These are phyloP conservation scores for Plestiodon gilberti DNA, from an alignment of 2,113 vertebrate genomes.

Conservation along the genomic window DNA sequence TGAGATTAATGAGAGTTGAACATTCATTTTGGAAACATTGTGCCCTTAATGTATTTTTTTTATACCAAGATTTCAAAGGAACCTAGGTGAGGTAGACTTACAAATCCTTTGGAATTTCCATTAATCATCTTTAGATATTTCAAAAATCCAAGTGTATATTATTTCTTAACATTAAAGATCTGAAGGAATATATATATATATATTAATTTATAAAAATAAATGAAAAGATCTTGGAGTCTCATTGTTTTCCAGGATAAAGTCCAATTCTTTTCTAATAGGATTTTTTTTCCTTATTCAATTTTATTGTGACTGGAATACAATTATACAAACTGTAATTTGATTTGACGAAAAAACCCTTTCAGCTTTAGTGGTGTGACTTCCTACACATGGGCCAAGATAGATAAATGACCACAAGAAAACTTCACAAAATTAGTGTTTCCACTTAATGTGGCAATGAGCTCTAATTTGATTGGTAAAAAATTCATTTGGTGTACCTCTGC, in stretches of 20 bases:
- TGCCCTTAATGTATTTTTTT: background rate
- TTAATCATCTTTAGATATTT: background rate
- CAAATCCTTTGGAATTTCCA: background rate
- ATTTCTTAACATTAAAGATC: background rate
- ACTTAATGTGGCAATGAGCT: slow-evolving; percentile 84
- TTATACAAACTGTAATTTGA: slow-evolving; percentile 81
- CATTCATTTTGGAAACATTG: background rate
- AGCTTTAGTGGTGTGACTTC: slow-evolving; percentile 72
- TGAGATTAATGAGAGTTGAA: background rate
- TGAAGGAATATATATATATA: slow-evolving; percentile 27
- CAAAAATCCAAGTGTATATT: background rate
- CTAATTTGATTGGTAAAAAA: slow-evolving; percentile 90
- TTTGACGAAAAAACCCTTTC: slow-evolving; percentile 75
- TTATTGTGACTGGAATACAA: slow-evolving; percentile 74
- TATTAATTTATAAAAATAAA: slow-evolving; percentile 31
- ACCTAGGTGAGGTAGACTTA: fast-evolving
- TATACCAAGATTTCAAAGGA: slow-evolving; percentile 3
- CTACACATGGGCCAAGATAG: slow-evolving; percentile 71
- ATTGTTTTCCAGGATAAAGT: slow-evolving; percentile 65
- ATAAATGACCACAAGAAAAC: slow-evolving; percentile 87
- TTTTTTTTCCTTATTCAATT: slow-evolving; percentile 77
- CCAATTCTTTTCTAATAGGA: slow-evolving; percentile 71
- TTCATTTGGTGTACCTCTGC: slow-evolving; percentile 88
- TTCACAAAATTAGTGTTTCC: slow-evolving; percentile 88
- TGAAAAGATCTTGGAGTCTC: slow-evolving; percentile 45